Percentiles rank a stretch among this genome's conserved stretches.
Evolutionary conservation across 2,888 invertebrate species (phyloP).

Genomic region (Callinectes sapidus): DNA sequence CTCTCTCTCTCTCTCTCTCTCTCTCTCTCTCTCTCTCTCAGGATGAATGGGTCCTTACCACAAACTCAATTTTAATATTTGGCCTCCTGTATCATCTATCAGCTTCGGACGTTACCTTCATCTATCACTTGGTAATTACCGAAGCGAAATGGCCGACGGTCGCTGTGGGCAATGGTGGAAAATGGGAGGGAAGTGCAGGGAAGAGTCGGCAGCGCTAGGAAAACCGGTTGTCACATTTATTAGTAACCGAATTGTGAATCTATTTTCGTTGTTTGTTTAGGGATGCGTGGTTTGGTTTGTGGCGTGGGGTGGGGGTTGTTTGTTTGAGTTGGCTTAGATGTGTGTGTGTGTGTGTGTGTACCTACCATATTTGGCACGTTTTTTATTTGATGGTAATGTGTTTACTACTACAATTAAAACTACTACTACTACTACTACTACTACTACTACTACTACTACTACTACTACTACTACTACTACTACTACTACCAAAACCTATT

Average conservation of each 20-base stretch:
- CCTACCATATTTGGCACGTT: background rate
- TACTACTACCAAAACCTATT: background rate
- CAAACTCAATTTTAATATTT: conserved; percentile 8
- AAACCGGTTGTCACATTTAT: background rate
- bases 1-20: background rate
- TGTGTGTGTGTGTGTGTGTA: background rate
- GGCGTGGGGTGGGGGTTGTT: background rate
- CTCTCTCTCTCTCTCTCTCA: background rate
- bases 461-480: conserved; percentile 10
- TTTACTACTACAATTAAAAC: background rate
- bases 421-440: conserved; percentile 28
- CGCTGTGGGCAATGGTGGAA: background rate
- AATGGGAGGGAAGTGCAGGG: too few relatives aligned
- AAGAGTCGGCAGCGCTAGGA: background rate
- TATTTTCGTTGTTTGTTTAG: background rate
- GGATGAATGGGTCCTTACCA: conserved; percentile 1
- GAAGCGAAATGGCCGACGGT: conserved; percentile 13
- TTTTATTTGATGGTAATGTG: background rate
- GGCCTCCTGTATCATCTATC: conserved; percentile 24
- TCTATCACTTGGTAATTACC: conserved; percentile 39
- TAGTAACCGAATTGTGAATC: background rate
- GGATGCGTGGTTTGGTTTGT: background rate
- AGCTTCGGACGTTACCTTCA: conserved; percentile 7
- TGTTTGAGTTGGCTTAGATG: background rate
- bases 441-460: background rate